Evolutionary conservation across 2,888 invertebrate genomes (phyloP), one percentile per base, ranked within the genome.

Genomic region (Helicoverpa assulta): DNA sequence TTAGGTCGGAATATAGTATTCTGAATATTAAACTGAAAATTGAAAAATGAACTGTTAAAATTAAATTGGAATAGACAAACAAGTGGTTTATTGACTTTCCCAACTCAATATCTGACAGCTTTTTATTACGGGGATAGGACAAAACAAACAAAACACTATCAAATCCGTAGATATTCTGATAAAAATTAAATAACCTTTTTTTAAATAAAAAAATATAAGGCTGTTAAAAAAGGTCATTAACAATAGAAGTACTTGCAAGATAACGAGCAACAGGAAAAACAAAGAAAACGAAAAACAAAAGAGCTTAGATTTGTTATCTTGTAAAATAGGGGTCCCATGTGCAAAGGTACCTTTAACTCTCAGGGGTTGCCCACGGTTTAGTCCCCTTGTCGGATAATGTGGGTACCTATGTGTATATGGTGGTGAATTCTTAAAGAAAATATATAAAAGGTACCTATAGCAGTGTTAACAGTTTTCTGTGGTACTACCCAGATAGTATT

Each of bases 241-340:
- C 43, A 18, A 14, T 19, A 37, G 14, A 10, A 21, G 21, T 18
- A 21, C 50, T 43, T 40, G 37, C 19, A 47, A 40, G 47, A 53
- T 43, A 50, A 52, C 12, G 26, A 59, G 26, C 40, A 19, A 50
- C 26, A 55, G 51, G 10, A 53, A 47, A 33, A 63, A 64, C 21
- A 70, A 64, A 53, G 21, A 60, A 43, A 62, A 43, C 10, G 56
- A 8, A 40, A 59, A 61, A 78, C 54, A 61, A 64, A 77, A 40
- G 47, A 70, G 26, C 52, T 33, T 58, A 58, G 73, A 62, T 65
- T 65, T 51, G 26, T 58, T 72, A 59, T 75, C 73, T 78, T 74
- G 70, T 51, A 52, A 78, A 78, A 61, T 54, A 65, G 52, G 47
- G 40, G 57, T 58, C 62, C 50, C 66, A 50, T 63, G 73, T 50